These are phyloP conservation scores for Leptobrachium ailaonicum DNA, from an alignment of 2,113 vertebrate species.

Conservation along the genomic window DNA sequence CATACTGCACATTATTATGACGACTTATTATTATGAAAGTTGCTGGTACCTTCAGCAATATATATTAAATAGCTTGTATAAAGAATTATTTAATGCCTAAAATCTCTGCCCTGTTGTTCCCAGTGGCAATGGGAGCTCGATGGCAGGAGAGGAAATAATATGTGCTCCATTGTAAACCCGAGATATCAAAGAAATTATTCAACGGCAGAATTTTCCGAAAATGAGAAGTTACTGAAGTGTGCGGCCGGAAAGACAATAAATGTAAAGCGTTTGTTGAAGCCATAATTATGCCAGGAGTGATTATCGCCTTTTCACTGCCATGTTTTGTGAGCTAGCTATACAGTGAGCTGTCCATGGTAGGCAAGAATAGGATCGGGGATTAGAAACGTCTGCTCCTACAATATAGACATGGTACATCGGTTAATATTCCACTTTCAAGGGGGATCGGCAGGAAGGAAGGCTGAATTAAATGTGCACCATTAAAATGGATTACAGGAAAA, in stretches of 20 bases:
- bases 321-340: background rate
- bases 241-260: background rate
- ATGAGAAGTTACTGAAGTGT: background rate
- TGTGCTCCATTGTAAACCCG: background rate
- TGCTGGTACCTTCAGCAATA: too few relatives aligned
- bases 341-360: slow-evolving; percentile 34
- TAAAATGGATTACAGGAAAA: too few relatives aligned
- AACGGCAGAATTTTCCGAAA: background rate
- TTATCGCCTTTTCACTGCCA: background rate
- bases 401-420: too few relatives aligned
- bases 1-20: too few relatives aligned
- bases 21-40: too few relatives aligned
- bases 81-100: too few relatives aligned
- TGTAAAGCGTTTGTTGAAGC: background rate
- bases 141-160: background rate
- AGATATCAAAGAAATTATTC: background rate
- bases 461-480: too few relatives aligned
- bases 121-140: background rate
- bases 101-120: too few relatives aligned
- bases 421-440: too few relatives aligned
- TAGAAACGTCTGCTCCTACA: too few relatives aligned
- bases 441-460: too few relatives aligned
- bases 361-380: background rate
- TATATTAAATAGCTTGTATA: too few relatives aligned
- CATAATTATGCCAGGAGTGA: background rate